Conservation (phyloP, 1,140 invertebrate genomes). For the Sycobia sp. region DNA sequence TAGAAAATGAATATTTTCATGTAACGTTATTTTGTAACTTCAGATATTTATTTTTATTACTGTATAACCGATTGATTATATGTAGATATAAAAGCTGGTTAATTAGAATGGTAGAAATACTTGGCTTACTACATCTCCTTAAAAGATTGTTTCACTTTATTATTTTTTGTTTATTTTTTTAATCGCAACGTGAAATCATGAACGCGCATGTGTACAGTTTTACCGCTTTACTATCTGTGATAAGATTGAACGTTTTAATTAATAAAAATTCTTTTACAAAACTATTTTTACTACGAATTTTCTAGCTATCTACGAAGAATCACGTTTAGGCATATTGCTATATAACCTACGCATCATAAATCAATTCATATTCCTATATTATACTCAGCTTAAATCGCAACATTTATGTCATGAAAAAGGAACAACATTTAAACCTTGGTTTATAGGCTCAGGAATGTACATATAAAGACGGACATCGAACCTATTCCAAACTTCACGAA, state of each 20-base stretch:
- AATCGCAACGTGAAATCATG: conserved; percentile 17
- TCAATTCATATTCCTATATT: conserved; percentile 9
- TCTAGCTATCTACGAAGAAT: conserved; percentile 27
- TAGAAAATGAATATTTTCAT: not conserved
- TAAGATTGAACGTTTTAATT: conserved; percentile 30
- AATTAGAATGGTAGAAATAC: not conserved
- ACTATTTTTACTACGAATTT: conserved; percentile 29
- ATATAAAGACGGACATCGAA: conserved; percentile 32
- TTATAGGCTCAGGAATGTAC: conserved; percentile 36
- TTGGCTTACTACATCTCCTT: conserved; percentile 15
- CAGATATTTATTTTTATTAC: conserved; percentile 8
- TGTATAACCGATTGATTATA: conserved; percentile 2
- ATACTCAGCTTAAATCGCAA: conserved; percentile 8
- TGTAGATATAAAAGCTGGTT: not conserved
- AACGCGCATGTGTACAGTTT: conserved; percentile 35
- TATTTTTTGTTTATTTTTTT: conserved; percentile 21
- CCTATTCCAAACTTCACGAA: conserved; percentile 31
- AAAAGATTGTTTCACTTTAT: conserved; percentile 12
- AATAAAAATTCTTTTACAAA: conserved; percentile 33
- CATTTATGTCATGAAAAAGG: not conserved
- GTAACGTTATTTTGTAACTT: not conserved
- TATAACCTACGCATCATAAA: conserved; percentile 19
- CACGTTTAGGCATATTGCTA: conserved; percentile 22
- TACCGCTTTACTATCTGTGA: conserved; percentile 35
- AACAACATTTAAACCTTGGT: conserved; percentile 29